phyloP scores from a whole-genome alignment of 1,140 invertebrate species.

The Trichonephila clavipes region DNA sequence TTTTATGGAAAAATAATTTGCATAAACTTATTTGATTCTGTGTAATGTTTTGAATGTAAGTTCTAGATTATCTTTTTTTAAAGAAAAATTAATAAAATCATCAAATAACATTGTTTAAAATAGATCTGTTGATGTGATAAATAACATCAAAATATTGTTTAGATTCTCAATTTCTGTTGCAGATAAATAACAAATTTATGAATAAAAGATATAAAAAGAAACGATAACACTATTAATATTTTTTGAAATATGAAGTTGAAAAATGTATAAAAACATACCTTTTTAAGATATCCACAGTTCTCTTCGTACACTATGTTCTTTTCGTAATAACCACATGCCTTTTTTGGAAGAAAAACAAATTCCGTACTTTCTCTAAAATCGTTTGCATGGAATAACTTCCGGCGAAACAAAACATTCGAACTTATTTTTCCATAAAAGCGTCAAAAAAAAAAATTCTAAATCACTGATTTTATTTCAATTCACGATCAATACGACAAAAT shows the following conservation, averaged over 20 bases:
- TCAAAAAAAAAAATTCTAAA: too few relatives aligned
- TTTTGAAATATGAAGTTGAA: too few relatives aligned
- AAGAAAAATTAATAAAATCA: not conserved
- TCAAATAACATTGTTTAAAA: not conserved
- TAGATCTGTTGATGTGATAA: not conserved
- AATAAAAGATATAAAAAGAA: too few relatives aligned
- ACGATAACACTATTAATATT: too few relatives aligned
- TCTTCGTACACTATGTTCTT: not conserved
- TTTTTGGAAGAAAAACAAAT: not conserved
- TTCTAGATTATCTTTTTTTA: not conserved
- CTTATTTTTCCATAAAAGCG: not conserved
- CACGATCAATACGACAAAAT: not conserved
- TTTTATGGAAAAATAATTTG: not conserved
- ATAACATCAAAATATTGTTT: not conserved
- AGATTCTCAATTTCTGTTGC: too few relatives aligned
- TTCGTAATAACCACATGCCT: not conserved
- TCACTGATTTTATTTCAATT: not conserved
- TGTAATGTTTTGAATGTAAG: not conserved
- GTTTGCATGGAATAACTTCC: not conserved
- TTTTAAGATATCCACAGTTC: slow-evolving; percentile 46
- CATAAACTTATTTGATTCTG: not conserved
- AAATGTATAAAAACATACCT: slow-evolving; percentile 21
- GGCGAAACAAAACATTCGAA: not conserved
- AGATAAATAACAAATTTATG: too few relatives aligned
- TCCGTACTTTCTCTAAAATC: not conserved